Evolutionary conservation across 2,113 vertebrate species (phyloP), one percentile per base, ranked within the genome.

Genomic region (Rhinogobius similis): DNA sequence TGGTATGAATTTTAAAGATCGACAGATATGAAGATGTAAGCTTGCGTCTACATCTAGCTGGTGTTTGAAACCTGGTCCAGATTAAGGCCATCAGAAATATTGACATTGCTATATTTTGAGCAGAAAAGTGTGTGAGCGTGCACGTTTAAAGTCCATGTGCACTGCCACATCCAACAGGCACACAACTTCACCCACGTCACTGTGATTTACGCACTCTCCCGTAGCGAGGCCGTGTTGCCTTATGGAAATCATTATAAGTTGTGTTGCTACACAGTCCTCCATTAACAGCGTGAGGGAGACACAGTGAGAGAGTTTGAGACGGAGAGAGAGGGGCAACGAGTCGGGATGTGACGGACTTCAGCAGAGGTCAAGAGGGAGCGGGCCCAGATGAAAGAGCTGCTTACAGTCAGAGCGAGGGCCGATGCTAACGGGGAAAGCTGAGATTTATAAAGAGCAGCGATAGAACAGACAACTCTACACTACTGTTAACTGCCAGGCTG

Each of bases 181-280:
- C 65, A 53, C 72, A 64, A 75, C 29, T 62, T 59, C 72, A 75
- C 48, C 50, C 43, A 74, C 24, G 69, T 76, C 65, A 81, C 48
- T 69, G 61, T 87, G 85, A 89, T 92, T 90, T 90, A 91, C 74
- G 67, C 76, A 84, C 71, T 64, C 20, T 58, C 52, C 65, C 36
- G 69, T 26, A 23, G 72, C 72, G 74, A 75, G 62, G 64, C 76
- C 58, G 70, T 76, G 78, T 32, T 65, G 75, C 82, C 88, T 82
- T 84, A 89, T 91, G 90, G 91, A 91, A 91, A 85, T 82, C 81
- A 89, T 91, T 92, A 91, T 61, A 72, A 59, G 62, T 73, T 76
- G 63, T 70, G 77, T 80, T 82, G 83, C 88, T 86, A 87, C 88
- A 89, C 71, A 77, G 82, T 66, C 72, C 74, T 86, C 78, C 78